A percentile compares a stretch with the other conserved stretches of the same genome.
Evolutionary conservation across 2,888 invertebrate species (phyloP).

Genomic region (Onchidella celtica): DNA sequence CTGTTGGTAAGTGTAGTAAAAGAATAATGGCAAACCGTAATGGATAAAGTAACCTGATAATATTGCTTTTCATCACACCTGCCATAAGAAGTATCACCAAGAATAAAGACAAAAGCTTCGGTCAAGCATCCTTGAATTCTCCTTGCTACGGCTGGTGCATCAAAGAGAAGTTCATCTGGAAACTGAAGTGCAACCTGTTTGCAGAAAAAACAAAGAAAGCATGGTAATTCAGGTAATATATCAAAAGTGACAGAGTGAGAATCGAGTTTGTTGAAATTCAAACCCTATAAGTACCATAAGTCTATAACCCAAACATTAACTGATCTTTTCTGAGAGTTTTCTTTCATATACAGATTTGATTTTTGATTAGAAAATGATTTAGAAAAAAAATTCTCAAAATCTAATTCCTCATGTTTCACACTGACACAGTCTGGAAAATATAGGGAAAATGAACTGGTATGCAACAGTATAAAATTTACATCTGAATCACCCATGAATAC

Average conservation of each 20-base stretch:
- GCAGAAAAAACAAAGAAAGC: neutral
- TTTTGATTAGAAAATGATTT: neutral
- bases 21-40: no score
- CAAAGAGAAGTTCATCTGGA: slow-evolving; percentile 89
- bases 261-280: no score
- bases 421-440: no score
- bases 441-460: no score
- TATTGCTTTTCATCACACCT: no score
- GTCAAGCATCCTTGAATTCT: slow-evolving; percentile 81
- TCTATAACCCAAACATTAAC: neutral
- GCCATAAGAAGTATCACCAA: slow-evolving; percentile 95
- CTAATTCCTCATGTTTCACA: no score
- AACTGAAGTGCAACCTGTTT: slow-evolving; percentile 93
- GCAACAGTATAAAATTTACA: no score
- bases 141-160: slow-evolving; percentile 86
- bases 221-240: neutral
- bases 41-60: no score
- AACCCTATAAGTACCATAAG: no score
- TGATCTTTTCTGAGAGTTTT: neutral
- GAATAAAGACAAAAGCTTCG: slow-evolving; percentile 84
- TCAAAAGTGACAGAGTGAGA: no score
- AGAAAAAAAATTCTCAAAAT: neutral
- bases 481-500: no score
- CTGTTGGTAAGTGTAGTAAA: no score
- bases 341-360: neutral